Conservation (phyloP, 2,113 vertebrate species). For the Lophura nycthemera region DNA sequence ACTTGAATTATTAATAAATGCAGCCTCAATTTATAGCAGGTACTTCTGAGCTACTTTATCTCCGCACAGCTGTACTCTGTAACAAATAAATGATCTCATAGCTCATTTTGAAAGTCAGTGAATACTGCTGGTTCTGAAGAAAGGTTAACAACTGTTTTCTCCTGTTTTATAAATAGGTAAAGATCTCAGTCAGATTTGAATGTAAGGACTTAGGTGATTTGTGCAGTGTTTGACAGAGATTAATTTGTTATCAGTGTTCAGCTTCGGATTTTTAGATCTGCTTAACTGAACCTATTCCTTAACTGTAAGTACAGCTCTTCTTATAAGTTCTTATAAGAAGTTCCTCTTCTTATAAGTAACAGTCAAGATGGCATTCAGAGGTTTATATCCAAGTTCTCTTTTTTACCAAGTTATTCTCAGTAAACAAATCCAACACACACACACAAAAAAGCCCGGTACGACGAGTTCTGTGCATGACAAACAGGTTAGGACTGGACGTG, state of each 20-base stretch:
- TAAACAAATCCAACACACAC: background rate
- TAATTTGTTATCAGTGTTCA: background rate
- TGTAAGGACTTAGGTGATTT: background rate
- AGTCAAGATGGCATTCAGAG: background rate
- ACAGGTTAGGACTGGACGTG: background rate
- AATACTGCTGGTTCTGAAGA: background rate
- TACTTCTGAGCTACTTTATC: background rate
- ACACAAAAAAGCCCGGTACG: too few species aligned
- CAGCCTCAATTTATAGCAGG: background rate
- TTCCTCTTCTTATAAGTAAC: background rate
- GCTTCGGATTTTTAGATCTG: background rate
- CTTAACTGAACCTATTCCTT: background rate
- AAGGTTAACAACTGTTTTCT: background rate
- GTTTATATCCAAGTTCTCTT: background rate
- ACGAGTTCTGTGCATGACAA: background rate
- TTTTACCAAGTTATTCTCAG: background rate
- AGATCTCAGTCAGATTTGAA: background rate
- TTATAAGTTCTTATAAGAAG: background rate
- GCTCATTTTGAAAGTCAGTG: background rate
- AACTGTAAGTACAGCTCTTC: background rate
- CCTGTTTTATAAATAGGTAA: background rate
- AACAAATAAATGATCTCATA: background rate
- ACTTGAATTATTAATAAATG: background rate
- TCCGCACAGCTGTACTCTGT: background rate
- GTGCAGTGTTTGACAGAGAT: background rate